phyloP scores from a whole-genome alignment of 2,888 invertebrate genomes.

The Cheilosia vulpina region DNA sequence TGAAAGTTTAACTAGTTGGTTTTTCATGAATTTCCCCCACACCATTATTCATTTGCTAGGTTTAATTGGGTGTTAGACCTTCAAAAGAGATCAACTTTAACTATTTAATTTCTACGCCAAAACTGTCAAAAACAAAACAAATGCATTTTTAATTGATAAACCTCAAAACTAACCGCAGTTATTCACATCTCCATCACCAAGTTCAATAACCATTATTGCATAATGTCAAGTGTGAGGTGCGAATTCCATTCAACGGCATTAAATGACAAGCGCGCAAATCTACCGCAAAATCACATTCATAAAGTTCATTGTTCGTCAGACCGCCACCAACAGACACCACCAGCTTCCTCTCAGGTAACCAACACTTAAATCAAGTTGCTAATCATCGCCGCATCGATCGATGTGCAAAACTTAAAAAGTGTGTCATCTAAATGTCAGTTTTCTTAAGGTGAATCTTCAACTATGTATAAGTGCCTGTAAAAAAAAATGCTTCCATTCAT shows the following conservation, averaged over 20 bases:
- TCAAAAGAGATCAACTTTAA: too few species aligned
- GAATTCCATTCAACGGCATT: slow-evolving; percentile 39
- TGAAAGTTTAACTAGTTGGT: too few species aligned
- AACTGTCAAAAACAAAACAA: not conserved
- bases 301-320: slow-evolving; percentile 60
- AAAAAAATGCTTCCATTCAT: slow-evolving; percentile 46
- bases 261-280: slow-evolving; percentile 40
- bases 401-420: slow-evolving; percentile 26
- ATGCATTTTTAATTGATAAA: not conserved
- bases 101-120: not conserved
- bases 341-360: slow-evolving; percentile 44
- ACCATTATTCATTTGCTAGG: too few species aligned
- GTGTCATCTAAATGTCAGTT: slow-evolving; percentile 68
- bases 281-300: slow-evolving; percentile 53
- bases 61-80: too few species aligned
- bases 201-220: slow-evolving; percentile 54
- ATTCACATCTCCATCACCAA: slow-evolving; percentile 30
- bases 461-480: not conserved
- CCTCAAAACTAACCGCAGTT: slow-evolving; percentile 6
- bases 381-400: slow-evolving; percentile 54
- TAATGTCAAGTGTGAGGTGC: slow-evolving; percentile 61
- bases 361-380: slow-evolving; percentile 52
- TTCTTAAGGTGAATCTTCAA: not conserved
- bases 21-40: too few species aligned
- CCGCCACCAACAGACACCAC: slow-evolving; percentile 39